Conservation (phyloP, 2,888 invertebrate genomes). For the Germaria angustata region DNA sequence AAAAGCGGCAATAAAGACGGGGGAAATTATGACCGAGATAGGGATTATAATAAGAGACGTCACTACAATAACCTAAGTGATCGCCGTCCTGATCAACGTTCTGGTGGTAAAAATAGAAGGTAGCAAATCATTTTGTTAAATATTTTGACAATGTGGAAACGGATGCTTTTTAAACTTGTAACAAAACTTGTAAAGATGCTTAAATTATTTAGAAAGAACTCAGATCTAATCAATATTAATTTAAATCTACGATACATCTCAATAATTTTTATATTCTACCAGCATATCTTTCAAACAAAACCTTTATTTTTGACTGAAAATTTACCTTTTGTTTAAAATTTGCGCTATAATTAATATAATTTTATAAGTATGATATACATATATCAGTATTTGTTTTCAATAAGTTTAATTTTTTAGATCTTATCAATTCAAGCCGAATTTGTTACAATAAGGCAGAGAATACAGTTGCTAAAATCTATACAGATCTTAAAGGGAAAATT, state of each 20-base stretch:
- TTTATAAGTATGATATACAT: no score
- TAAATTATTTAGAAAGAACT: not conserved
- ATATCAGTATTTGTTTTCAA: constrained; percentile 35
- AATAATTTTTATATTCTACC: not conserved
- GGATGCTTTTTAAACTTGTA: not conserved
- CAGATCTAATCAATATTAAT: not conserved
- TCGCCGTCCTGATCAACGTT: constrained; percentile 70
- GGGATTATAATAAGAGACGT: constrained; percentile 41
- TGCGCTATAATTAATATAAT: no score
- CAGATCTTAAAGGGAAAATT: no score
- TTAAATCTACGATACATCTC: constrained; percentile 11
- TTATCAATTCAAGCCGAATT: no score
- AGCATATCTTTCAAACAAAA: not conserved
- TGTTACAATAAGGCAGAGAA: no score
- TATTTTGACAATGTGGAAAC: not conserved
- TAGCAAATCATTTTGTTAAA: constrained; percentile 27
- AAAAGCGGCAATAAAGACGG: constrained; percentile 21
- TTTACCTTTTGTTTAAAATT: no score
- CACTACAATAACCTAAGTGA: constrained; percentile 69
- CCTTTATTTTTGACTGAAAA: no score
- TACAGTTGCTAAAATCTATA: no score
- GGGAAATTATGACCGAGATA: constrained; percentile 14
- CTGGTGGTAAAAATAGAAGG: constrained; percentile 40
- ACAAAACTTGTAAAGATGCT: constrained; percentile 2
- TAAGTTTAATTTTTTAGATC: not conserved